Percentiles rank a stretch among this genome's conserved stretches.
phyloP scores from a whole-genome alignment of 2,113 vertebrate genomes.

The human (Homo sapiens) region DNA sequence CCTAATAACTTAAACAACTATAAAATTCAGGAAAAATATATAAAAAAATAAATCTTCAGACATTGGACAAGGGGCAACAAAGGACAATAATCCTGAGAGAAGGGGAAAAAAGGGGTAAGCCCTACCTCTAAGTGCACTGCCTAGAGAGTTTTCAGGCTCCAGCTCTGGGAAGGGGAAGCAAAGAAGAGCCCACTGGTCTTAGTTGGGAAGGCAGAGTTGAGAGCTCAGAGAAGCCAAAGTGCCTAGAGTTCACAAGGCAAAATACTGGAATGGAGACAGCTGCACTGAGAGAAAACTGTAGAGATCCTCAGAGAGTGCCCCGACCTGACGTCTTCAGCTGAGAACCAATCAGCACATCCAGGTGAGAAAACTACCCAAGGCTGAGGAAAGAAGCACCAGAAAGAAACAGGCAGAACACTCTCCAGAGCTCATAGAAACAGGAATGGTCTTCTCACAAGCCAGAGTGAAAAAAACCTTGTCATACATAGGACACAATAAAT shows the following conservation, averaged over 20 bases:
- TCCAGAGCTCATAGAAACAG: neutral
- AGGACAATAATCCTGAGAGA: neutral
- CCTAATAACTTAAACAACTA: slow-evolving; percentile 44
- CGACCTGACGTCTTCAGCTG: neutral
- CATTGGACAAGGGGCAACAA: neutral
- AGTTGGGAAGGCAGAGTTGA: neutral
- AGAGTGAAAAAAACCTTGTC: neutral
- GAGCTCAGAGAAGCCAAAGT: neutral
- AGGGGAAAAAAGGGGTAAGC: neutral
- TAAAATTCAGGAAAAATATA: neutral
- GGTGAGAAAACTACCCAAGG: neutral
- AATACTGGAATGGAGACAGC: neutral
- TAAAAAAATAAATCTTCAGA: slow-evolving; percentile 14
- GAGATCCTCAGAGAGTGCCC: neutral
- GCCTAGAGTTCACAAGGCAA: neutral
- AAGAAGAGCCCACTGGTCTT: neutral
- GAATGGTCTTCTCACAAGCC: neutral
- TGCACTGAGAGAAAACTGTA: neutral
- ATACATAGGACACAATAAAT: neutral
- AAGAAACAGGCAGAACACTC: neutral
- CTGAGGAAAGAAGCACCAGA: neutral
- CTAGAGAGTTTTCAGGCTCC: neutral
- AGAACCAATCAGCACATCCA: neutral
- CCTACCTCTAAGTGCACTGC: neutral
- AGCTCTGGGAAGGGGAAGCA: neutral